Evolutionary conservation across 2,797 vertebrate genomes (phyloP).

Genomic region (Limosa lapponica): DNA sequence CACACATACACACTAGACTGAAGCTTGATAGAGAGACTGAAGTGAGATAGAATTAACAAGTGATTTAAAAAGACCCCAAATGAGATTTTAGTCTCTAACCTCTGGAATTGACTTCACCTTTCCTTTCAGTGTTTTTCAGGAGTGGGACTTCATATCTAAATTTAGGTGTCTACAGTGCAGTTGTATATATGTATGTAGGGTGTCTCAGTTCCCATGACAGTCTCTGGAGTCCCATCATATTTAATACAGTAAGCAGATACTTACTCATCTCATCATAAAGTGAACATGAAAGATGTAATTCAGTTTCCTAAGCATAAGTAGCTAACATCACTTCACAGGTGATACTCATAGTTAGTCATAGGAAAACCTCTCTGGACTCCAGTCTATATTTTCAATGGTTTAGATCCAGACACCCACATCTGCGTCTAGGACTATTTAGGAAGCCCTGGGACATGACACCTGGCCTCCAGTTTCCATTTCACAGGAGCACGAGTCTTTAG

Average conservation of each 20-base stretch:
- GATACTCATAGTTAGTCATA: rapidly evolving
- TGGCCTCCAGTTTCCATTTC: neutral
- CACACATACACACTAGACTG: neutral
- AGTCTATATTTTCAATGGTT: neutral
- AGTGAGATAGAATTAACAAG: neutral
- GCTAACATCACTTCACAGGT: neutral
- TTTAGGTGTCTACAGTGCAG: neutral
- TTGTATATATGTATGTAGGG: neutral
- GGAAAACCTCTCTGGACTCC: neutral
- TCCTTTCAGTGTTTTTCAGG: neutral
- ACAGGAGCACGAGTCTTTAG: neutral
- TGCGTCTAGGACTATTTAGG: neutral
- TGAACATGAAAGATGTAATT: neutral
- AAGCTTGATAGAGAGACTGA: neutral
- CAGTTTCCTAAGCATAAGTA: neutral
- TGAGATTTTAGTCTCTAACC: neutral
- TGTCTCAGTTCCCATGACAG: neutral
- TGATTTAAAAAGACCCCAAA: neutral
- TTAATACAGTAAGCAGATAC: rapidly evolving
- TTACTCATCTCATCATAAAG: neutral
- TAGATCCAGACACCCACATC: neutral
- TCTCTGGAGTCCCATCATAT: neutral
- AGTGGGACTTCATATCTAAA: neutral
- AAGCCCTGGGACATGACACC: neutral
- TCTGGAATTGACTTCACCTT: neutral